Conservation (phyloP, 2,888 invertebrate genomes). For the Emmelina monodactyla region DNA sequence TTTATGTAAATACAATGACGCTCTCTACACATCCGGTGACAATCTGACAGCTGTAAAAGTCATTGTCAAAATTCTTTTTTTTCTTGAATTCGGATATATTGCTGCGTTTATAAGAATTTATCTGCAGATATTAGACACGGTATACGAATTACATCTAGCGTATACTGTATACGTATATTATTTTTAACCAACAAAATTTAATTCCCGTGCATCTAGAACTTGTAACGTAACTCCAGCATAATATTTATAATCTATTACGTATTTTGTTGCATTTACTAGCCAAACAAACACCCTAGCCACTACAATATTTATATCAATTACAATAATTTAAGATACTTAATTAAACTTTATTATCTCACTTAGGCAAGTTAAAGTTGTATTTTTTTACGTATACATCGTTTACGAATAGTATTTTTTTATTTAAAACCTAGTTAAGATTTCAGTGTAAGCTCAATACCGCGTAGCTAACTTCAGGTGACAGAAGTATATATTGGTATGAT, state of each 20-base stretch:
- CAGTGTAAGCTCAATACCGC: not conserved
- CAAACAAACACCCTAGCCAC: conserved; percentile 54
- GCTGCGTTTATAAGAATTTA: too few relatives aligned
- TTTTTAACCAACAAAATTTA: conserved; percentile 51
- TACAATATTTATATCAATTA: conserved; percentile 59
- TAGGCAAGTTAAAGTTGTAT: conserved; percentile 66
- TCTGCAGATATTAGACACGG: too few relatives aligned
- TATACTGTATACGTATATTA: conserved; percentile 61
- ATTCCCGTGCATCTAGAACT: conserved; percentile 32
- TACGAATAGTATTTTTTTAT: conserved; percentile 28
- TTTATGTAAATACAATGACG: conserved; percentile 21
- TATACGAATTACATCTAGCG: conserved; percentile 55
- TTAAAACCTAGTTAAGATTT: not conserved
- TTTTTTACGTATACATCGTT: conserved; percentile 64
- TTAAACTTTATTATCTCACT: conserved; percentile 62
- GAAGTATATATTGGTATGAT: too few relatives aligned
- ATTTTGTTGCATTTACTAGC: conserved; percentile 50
- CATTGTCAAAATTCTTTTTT: too few relatives aligned
- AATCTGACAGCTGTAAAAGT: too few relatives aligned
- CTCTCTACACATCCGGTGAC: too few relatives aligned
- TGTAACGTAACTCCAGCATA: not conserved
- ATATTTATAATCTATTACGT: conserved; percentile 45
- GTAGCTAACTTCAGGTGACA: conserved; percentile 28
- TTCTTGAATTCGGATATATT: too few relatives aligned
- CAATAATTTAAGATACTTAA: conserved; percentile 64